phyloP scores from a whole-genome alignment of 2,888 invertebrate genomes.

The Drosophila infuscata region DNA sequence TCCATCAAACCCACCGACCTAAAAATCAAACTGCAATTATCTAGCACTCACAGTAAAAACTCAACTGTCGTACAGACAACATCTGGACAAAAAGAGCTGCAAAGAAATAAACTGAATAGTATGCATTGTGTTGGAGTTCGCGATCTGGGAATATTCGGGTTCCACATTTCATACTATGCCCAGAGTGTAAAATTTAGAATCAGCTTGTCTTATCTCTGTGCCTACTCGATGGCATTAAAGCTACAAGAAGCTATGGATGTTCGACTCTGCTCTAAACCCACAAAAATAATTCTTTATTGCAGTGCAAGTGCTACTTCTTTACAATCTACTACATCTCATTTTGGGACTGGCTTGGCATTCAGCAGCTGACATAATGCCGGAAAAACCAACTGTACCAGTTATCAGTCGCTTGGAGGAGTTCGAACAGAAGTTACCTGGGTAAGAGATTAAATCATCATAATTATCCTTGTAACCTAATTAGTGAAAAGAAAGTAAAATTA shows the following conservation, averaged over 20 bases:
- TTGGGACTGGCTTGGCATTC: slow-evolving; percentile 14
- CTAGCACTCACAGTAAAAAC: slow-evolving; percentile 30
- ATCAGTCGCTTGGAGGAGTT: slow-evolving; percentile 80
- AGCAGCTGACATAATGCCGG: slow-evolving; percentile 70
- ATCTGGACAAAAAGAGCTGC: neutral
- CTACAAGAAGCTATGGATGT: neutral
- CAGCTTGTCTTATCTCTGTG: neutral
- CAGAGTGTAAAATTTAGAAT: neutral
- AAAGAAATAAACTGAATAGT: neutral
- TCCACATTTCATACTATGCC: neutral
- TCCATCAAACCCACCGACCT: slow-evolving; percentile 33
- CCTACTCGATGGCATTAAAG: neutral
- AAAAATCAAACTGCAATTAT: slow-evolving; percentile 23
- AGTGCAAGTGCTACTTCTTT: slow-evolving; percentile 12
- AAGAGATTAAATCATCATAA: slow-evolving; percentile 48
- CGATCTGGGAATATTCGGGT: neutral
- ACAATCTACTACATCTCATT: slow-evolving; percentile 13
- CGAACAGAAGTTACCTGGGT: slow-evolving; percentile 81
- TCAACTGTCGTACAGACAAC: slow-evolving; percentile 27
- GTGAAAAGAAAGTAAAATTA: slow-evolving; percentile 69
- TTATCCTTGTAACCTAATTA: slow-evolving; percentile 52
- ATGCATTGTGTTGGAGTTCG: neutral
- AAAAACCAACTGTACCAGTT: slow-evolving; percentile 74
- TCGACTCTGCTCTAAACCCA: neutral
- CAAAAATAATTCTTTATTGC: slow-evolving; percentile 5